These are phyloP conservation scores for Macrostomum lignano DNA, from an alignment of 1,140 invertebrate species.

Conservation along the genomic window DNA sequence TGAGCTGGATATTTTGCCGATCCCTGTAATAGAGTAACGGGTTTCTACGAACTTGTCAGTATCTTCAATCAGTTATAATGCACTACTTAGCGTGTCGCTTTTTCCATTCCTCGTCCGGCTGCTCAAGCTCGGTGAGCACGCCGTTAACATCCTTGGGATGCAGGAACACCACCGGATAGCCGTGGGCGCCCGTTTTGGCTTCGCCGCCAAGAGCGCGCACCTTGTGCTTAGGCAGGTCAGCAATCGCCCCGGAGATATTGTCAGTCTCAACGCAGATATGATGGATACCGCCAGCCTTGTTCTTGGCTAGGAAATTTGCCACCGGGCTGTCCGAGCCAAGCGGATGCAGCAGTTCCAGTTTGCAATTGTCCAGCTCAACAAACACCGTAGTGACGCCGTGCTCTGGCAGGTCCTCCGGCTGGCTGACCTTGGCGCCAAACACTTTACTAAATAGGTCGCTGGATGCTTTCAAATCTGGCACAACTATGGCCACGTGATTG, in stretches of 20 bases:
- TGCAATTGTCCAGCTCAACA: constrained; percentile 35
- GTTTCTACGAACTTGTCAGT: no score
- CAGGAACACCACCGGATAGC: constrained; percentile 38
- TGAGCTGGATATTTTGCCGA: no score
- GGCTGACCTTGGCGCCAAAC: constrained; percentile 4
- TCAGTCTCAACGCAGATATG: constrained; percentile 37
- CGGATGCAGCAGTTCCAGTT: constrained; percentile 33
- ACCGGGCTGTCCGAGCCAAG: constrained; percentile 36
- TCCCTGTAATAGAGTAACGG: no score
- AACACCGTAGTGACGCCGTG: constrained; percentile 17
- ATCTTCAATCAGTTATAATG: no score
- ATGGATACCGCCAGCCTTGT: constrained; percentile 36
- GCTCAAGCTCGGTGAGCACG: constrained; percentile 36
- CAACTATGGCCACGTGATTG: constrained; percentile 6
- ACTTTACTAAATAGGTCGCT: constrained; percentile 1
- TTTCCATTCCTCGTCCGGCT: constrained; percentile 13
- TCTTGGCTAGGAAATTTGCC: constrained; percentile 34
- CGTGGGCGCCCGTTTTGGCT: constrained; percentile 37
- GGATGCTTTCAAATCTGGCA: constrained; percentile 3
- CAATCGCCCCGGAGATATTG: constrained; percentile 32
- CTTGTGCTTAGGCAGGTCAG: constrained; percentile 27
- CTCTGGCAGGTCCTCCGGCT: background rate
- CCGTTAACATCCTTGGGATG: constrained; percentile 40
- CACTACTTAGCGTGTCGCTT: no score
- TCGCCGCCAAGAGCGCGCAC: constrained; percentile 32